These are phyloP conservation scores for Lonchura striata DNA, from an alignment of 2,113 vertebrate genomes.

Conservation along the genomic window DNA sequence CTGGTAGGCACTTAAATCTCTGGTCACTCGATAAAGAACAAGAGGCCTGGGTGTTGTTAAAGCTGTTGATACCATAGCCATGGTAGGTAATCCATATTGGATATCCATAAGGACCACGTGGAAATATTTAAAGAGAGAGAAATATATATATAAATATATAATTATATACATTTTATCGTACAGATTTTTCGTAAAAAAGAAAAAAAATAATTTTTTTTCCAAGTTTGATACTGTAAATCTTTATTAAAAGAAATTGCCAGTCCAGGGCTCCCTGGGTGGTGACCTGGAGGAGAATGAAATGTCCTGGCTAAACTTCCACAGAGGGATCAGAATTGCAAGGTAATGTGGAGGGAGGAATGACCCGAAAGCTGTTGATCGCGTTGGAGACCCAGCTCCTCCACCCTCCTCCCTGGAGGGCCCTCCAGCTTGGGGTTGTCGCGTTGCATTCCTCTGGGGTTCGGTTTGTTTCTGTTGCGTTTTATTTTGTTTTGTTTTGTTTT, in stretches of 20 bases:
- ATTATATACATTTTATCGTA: slow-evolving; percentile 81
- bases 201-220: slow-evolving; percentile 66
- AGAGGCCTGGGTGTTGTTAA: slow-evolving; percentile 59
- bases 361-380: not conserved
- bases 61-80: slow-evolving; percentile 72
- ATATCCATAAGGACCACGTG: slow-evolving; percentile 84
- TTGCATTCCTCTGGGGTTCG: slow-evolving; percentile 64
- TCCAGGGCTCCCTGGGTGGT: slow-evolving; percentile 66
- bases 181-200: slow-evolving; percentile 78
- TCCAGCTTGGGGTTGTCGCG: slow-evolving; percentile 45
- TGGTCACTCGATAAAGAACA: slow-evolving; percentile 54
- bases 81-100: slow-evolving; percentile 99
- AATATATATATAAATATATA: slow-evolving; percentile 83
- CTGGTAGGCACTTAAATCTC: slow-evolving; percentile 48
- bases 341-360: slow-evolving; percentile 48
- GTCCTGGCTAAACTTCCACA: slow-evolving; percentile 36
- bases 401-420: slow-evolving; percentile 36
- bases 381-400: slow-evolving; percentile 45
- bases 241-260: slow-evolving; percentile 69
- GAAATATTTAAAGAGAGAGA: slow-evolving; percentile 83
- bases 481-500: not conserved
- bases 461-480: slow-evolving; percentile 14
- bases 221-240: slow-evolving; percentile 77
- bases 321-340: slow-evolving; percentile 51
- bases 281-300: slow-evolving; percentile 50